Conservation (phyloP, 2,888 invertebrate genomes). For the Parnassius apollo region DNA sequence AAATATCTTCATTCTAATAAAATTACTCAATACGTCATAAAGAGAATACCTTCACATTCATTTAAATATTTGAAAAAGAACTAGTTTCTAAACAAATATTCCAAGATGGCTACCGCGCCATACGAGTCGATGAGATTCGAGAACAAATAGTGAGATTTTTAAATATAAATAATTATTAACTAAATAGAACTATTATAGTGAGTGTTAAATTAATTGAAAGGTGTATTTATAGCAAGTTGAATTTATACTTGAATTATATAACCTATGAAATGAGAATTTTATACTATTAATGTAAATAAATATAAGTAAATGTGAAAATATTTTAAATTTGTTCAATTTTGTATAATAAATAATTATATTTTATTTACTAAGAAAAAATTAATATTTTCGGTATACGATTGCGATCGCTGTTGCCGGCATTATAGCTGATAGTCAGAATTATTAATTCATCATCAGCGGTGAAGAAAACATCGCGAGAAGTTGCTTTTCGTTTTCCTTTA, state of each 20-base stretch:
- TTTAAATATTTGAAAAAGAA: background rate
- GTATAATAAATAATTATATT: background rate
- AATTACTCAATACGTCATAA: background rate
- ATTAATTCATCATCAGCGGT: too few species aligned
- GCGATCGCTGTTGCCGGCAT: too few species aligned
- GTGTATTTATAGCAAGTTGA: slow-evolving; percentile 56
- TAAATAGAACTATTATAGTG: slow-evolving; percentile 32
- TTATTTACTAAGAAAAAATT: background rate
- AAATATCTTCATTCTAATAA: background rate
- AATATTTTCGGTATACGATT: too few species aligned
- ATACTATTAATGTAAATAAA: slow-evolving; percentile 36
- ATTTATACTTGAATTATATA: slow-evolving; percentile 51
- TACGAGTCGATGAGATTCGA: slow-evolving; percentile 37
- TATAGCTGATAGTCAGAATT: too few species aligned
- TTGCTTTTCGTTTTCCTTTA: too few species aligned
- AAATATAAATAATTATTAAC: slow-evolving; percentile 33
- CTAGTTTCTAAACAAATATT: background rate
- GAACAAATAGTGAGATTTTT: slow-evolving; percentile 67
- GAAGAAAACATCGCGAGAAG: too few species aligned
- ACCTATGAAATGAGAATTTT: slow-evolving; percentile 42
- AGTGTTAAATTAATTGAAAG: slow-evolving; percentile 36
- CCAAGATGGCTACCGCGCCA: slow-evolving; percentile 17
- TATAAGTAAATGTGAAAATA: slow-evolving; percentile 5
- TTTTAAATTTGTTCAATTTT: slow-evolving; percentile 2
- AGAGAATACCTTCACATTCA: too few species aligned